Conservation (phyloP, 2,797 vertebrate genomes). For the Urosaurus nigricauda region DNA sequence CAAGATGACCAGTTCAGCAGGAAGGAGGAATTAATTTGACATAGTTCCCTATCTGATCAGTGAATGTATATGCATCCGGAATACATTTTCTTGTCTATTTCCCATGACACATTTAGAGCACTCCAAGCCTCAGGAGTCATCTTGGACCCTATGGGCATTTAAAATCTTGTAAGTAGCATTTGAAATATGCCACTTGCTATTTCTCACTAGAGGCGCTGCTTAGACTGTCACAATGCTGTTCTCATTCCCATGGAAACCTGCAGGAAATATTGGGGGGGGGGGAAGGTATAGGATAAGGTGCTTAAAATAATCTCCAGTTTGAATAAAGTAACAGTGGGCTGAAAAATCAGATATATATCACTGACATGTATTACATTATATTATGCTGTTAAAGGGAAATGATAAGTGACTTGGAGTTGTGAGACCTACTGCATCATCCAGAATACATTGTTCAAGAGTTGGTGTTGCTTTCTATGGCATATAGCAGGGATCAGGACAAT, state of each 20-base stretch:
- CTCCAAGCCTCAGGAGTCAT: not conserved
- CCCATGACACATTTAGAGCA: not conserved
- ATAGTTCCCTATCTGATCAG: fast-evolving
- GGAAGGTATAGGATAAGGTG: slow-evolving; percentile 40
- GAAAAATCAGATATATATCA: not conserved
- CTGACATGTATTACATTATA: not conserved
- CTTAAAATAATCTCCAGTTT: slow-evolving; percentile 46
- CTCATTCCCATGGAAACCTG: slow-evolving; percentile 65
- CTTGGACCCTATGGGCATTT: not conserved
- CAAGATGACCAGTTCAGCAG: not conserved
- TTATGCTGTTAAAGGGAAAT: not conserved
- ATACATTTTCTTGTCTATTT: fast-evolving
- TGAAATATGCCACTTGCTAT: not conserved
- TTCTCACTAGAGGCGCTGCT: slow-evolving; percentile 19
- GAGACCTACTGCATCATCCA: not conserved
- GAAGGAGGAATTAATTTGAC: fast-evolving
- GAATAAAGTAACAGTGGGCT: not conserved
- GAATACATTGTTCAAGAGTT: not conserved
- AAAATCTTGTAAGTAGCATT: not conserved
- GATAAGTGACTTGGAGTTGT: not conserved
- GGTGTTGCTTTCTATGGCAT: not conserved
- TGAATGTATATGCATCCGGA: fast-evolving
- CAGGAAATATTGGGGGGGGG: slow-evolving; percentile 24
- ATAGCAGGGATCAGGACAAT: not conserved
- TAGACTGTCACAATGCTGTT: not conserved